Evolutionary conservation across 2,888 invertebrate species (phyloP).

Genomic region (Silvanus unidentatus): DNA sequence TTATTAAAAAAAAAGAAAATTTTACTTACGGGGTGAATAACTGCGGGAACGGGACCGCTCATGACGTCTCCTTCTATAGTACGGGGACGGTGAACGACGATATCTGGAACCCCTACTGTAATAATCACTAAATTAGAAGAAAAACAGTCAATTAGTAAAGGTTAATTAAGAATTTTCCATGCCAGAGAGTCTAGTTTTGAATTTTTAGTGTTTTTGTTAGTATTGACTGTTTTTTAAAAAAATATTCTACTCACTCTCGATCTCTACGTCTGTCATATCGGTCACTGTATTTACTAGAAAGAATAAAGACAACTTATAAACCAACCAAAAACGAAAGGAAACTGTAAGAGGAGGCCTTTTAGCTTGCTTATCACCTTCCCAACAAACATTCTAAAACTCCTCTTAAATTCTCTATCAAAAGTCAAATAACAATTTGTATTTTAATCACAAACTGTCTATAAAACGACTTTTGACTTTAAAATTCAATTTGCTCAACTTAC

Average conservation of each 20-base stretch:
- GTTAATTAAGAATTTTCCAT: too few species aligned
- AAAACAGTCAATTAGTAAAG: not conserved
- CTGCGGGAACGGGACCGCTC: constrained; percentile 35
- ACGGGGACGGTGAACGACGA: constrained; percentile 35
- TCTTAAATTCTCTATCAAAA: constrained; percentile 15
- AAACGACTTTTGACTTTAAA: not conserved
- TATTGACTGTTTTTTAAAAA: not conserved
- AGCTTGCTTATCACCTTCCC: constrained; percentile 17
- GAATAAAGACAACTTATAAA: constrained; percentile 7
- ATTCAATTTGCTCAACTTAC: constrained; percentile 38
- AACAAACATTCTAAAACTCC: constrained; percentile 20
- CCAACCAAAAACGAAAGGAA: constrained; percentile 2
- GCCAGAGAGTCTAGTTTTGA: too few species aligned
- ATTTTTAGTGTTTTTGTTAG: too few species aligned
- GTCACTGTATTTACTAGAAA: constrained; percentile 36
- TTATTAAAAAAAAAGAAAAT: not conserved
- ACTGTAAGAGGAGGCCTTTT: constrained; percentile 26
- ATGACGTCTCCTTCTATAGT: constrained; percentile 34
- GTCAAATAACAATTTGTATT: constrained; percentile 4
- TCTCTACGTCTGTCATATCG: constrained; percentile 33
- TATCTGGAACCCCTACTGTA: constrained; percentile 27
- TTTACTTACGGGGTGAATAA: constrained; percentile 38
- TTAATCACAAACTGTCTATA: not conserved
- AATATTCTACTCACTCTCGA: constrained; percentile 32
- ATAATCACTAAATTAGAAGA: constrained; percentile 28